Evolutionary conservation across 2,888 invertebrate species (phyloP).

Genomic region (Timandra comae): DNA sequence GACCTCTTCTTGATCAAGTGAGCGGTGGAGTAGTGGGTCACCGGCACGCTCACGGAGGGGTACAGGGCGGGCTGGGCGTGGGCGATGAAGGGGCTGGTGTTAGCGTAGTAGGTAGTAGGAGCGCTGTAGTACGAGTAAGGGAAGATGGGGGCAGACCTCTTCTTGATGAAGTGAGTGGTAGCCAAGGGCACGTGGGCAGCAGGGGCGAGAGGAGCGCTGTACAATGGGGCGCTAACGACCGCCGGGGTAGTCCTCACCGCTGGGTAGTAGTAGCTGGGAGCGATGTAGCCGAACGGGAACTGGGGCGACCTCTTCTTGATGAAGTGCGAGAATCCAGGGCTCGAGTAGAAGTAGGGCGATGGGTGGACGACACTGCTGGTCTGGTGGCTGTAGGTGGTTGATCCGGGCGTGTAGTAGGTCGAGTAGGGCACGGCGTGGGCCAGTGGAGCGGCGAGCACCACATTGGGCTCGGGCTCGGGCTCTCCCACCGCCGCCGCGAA

Average conservation of each 20-base stretch:
- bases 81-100: slow-evolving; percentile 3
- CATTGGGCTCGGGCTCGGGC: slow-evolving; percentile 25
- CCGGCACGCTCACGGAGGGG: slow-evolving; percentile 27
- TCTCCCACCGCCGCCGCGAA: slow-evolving; percentile 71
- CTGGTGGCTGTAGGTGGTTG: slow-evolving; percentile 43
- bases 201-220: background rate
- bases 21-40: slow-evolving; percentile 41
- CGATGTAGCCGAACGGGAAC: slow-evolving; percentile 22
- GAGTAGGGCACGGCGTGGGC: slow-evolving; percentile 32
- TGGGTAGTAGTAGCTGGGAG: slow-evolving; percentile 10
- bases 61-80: slow-evolving; percentile 5
- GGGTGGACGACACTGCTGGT: slow-evolving; percentile 56
- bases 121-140: slow-evolving; percentile 22
- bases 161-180: slow-evolving; percentile 32
- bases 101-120: slow-evolving; percentile 4
- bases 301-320: slow-evolving; percentile 31
- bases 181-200: background rate
- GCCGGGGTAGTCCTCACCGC: background rate
- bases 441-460: slow-evolving; percentile 10
- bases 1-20: slow-evolving; percentile 49
- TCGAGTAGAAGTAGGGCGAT: slow-evolving; percentile 34
- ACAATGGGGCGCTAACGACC: background rate
- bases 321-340: slow-evolving; percentile 35
- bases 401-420: slow-evolving; percentile 37
- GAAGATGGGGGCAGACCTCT: slow-evolving; percentile 29